Conservation (phyloP, 2,888 invertebrate genomes). For the Drosophila bunnanda region DNA sequence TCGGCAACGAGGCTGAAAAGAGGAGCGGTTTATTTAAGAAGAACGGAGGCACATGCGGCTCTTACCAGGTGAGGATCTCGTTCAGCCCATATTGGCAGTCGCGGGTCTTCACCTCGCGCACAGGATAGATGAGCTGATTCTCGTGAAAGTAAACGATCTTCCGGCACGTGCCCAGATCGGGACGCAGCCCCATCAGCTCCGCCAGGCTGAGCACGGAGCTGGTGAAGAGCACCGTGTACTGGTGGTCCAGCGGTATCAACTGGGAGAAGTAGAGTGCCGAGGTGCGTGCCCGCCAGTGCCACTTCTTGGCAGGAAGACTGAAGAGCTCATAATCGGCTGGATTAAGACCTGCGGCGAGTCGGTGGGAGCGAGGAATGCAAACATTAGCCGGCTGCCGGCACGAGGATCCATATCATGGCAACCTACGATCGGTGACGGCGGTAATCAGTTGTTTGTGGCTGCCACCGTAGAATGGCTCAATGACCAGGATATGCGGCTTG, state of each 20-base stretch:
- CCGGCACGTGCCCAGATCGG: conserved; percentile 86
- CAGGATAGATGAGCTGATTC: conserved; percentile 90
- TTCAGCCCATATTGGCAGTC: conserved; percentile 92
- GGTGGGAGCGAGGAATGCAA: background rate
- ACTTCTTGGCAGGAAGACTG: conserved; percentile 89
- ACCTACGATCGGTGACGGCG: conserved; percentile 84
- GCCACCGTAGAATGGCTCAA: conserved; percentile 90
- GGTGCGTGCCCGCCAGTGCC: conserved; percentile 91
- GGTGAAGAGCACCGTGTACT: conserved; percentile 87
- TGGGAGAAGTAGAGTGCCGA: conserved; percentile 88
- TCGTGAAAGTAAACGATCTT: conserved; percentile 92
- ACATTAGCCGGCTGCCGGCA: background rate
- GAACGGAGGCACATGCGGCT: conserved; percentile 6
- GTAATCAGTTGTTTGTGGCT: conserved; percentile 89
- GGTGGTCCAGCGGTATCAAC: conserved; percentile 86
- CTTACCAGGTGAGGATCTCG: conserved; percentile 89
- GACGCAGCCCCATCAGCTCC: conserved; percentile 88
- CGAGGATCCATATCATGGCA: background rate
- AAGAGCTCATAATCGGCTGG: conserved; percentile 85
- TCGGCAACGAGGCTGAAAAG: conserved; percentile 88
- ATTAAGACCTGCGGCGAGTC: conserved; percentile 74
- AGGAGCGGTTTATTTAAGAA: background rate
- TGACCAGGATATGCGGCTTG: conserved; percentile 85
- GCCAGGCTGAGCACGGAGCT: conserved; percentile 90
- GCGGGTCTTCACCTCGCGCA: conserved; percentile 87